phyloP scores from a whole-genome alignment of 2,888 invertebrate genomes.

The Lithosia quadra region DNA sequence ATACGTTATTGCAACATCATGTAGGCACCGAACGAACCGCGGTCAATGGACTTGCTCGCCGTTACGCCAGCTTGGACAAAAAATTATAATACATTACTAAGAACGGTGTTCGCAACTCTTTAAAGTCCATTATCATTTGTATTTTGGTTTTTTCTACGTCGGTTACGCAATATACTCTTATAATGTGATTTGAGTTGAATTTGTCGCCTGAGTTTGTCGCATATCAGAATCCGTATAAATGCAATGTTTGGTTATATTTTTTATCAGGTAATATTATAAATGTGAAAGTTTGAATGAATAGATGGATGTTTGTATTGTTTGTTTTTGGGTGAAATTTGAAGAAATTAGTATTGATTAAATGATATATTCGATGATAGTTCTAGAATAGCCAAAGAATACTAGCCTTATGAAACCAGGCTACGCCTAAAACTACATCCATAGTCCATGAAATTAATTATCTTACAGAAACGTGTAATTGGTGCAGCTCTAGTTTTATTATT shows the following conservation, averaged over 20 bases:
- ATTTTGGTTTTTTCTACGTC: slow-evolving; percentile 16
- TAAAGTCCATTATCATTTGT: slow-evolving; percentile 35
- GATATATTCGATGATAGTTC: not conserved
- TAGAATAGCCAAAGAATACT: not conserved
- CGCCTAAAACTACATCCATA: not conserved
- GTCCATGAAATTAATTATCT: not conserved
- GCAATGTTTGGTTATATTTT: not conserved
- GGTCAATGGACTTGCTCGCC: slow-evolving; percentile 42
- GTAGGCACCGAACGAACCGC: slow-evolving; percentile 42
- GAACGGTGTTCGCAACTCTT: slow-evolving; percentile 41
- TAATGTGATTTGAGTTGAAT: slow-evolving; percentile 15
- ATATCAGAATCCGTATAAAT: not conserved
- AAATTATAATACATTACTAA: slow-evolving; percentile 27
- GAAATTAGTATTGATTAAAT: too few relatives aligned
- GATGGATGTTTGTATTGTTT: not conserved
- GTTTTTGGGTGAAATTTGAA: not conserved
- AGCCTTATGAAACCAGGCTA: not conserved
- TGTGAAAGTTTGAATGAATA: not conserved
- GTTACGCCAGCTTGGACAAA: slow-evolving; percentile 42
- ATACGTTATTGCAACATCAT: slow-evolving; percentile 35
- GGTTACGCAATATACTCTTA: slow-evolving; percentile 23
- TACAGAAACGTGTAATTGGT: not conserved
- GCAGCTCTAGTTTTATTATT: not conserved
- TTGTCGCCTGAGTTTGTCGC: not conserved
- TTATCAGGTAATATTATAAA: not conserved